phyloP scores from a whole-genome alignment of 2,888 invertebrate species.

The Neoscelio sp. region DNA sequence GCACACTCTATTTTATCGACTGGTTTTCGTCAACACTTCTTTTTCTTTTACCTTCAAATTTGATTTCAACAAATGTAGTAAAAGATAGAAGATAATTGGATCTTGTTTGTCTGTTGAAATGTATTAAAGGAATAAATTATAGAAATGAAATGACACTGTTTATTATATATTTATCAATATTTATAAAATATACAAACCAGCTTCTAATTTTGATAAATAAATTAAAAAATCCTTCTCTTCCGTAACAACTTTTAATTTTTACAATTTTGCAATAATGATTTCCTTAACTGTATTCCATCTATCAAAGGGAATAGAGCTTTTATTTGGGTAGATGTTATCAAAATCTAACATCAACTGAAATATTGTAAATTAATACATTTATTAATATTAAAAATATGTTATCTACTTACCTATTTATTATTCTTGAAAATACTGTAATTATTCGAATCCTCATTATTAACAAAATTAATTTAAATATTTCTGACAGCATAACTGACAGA shows the following conservation, averaged over 20 bases:
- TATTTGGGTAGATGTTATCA: conserved; percentile 2
- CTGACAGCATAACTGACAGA: too few species aligned
- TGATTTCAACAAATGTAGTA: conserved; percentile 16
- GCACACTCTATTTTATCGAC: background rate
- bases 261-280: background rate
- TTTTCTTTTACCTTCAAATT: conserved; percentile 1
- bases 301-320: background rate
- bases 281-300: conserved; percentile 3
- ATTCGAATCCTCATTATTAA: too few species aligned
- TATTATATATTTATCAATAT: background rate
- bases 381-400: too few species aligned
- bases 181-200: conserved; percentile 5
- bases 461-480: too few species aligned
- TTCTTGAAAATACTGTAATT: too few species aligned
- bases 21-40: background rate
- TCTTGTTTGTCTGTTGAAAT: conserved; percentile 17
- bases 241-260: background rate
- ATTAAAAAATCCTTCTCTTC: background rate
- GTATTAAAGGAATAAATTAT: too few species aligned
- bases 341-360: conserved; percentile 11
- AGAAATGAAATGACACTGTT: too few species aligned
- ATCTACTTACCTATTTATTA: too few species aligned
- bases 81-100: conserved; percentile 19
- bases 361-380: too few species aligned
- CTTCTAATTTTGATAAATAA: background rate